Base-by-base conservation (phyloP, 1,140 invertebrate species). In the Drosophila jambulina region DNA sequence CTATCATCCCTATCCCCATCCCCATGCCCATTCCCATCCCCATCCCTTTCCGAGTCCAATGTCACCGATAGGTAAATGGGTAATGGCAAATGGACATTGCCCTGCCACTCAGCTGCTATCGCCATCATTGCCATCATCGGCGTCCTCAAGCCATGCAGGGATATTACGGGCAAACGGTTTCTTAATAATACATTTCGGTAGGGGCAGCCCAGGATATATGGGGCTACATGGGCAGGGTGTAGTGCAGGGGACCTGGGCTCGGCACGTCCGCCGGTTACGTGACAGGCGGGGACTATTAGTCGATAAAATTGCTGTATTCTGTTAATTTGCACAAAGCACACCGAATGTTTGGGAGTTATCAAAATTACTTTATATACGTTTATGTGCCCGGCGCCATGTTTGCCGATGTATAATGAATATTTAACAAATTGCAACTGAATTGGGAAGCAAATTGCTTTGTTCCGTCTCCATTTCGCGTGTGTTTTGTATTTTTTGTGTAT, bases 361-460 rank as follows among this genome's bases (percentile, higher is more conserved):
- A 54, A 45, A 42, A 58, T 67, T 75, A 74, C 71, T 76, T 60
- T 54, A 77, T 58, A 67, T 42, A 59, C 25, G 27, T 53, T 45
- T 67, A 40, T 59, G 19, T 40, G 32, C 38, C 27, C 4, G 23
- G 27, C 38, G 34, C 38, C 32, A 42, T 53, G 71, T 49, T 43
- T 57, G 40, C n/a, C 42, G 29, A 40, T 58, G 49, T 42, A 48
- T 77, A 62, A 78, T 78, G 61, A 78, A 78, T 78, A 78, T 78
- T 78, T 78, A 63, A 78, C 76, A 78, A 78, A 78, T 78, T 78
- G 76, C 76, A 78, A 70, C 43, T 48, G 70, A 72, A 78, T 78
- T 70, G 54, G 62, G 36, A 48, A 13, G 46, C 23, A 75, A 75
- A 74, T 60, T 68, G 75, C 76, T 78, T 71, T 78, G 75, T 71